phyloP scores from a whole-genome alignment of 92 coral and sea anemone genomes.

The Paramuricea clavata region DNA sequence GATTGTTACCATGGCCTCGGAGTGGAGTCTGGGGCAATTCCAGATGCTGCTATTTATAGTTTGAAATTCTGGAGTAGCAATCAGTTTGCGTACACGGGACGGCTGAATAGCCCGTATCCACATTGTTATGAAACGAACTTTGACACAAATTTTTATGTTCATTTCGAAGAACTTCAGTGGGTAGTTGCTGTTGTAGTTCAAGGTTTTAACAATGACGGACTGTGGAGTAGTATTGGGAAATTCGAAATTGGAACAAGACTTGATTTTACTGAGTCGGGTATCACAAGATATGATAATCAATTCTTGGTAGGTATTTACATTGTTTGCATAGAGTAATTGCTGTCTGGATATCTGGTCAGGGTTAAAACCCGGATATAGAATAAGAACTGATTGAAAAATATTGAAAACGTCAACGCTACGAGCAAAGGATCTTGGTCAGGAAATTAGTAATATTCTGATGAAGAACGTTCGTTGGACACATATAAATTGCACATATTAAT shows the following conservation, averaged over 20 bases:
- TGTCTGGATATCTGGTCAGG: too few species aligned
- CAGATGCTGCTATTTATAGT: background rate
- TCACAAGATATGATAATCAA: background rate
- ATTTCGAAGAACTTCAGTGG: background rate
- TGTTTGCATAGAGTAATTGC: too few species aligned
- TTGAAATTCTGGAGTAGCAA: background rate
- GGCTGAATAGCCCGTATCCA: background rate
- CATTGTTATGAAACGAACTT: background rate
- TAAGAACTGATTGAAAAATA: too few species aligned
- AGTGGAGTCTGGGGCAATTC: constrained; percentile 16
- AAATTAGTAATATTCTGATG: too few species aligned
- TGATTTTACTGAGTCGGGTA: background rate
- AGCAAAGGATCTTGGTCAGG: too few species aligned
- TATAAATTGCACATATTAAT: too few species aligned
- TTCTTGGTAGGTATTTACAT: background rate
- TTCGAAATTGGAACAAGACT: background rate
- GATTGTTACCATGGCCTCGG: constrained; percentile 13
- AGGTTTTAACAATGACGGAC: background rate
- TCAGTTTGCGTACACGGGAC: background rate
- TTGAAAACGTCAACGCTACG: too few species aligned
- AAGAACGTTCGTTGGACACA: too few species aligned
- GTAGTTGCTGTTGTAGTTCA: background rate
- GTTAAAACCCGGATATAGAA: too few species aligned
- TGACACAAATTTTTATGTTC: background rate
- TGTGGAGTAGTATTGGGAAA: background rate